Evolutionary conservation across 2,797 vertebrate species (phyloP).

Genomic region (Zalophus californianus): DNA sequence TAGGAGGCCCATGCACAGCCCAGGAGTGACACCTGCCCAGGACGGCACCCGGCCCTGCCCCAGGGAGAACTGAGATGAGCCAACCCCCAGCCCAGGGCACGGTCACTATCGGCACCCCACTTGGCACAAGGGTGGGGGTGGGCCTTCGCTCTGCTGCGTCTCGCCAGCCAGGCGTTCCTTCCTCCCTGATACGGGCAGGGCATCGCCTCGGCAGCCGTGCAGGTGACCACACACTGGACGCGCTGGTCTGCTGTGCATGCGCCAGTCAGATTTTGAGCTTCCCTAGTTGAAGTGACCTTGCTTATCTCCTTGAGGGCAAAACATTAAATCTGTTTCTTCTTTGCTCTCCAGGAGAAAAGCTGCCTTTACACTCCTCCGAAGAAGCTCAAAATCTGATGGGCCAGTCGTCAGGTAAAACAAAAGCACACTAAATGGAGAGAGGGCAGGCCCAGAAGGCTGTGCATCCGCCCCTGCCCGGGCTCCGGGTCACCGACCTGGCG

Average conservation of each 20-base stretch:
- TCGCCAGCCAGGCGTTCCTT: background rate
- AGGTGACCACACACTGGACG: background rate
- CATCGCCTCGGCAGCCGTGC: background rate
- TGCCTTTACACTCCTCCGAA: slow-evolving; percentile 93
- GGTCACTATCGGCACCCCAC: background rate
- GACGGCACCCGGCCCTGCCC: background rate
- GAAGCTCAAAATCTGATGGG: slow-evolving; percentile 94
- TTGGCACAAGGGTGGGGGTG: background rate
- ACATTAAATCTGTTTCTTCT: slow-evolving; percentile 91
- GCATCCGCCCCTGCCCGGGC: background rate
- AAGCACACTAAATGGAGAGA: background rate
- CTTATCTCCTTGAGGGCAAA: slow-evolving; percentile 92
- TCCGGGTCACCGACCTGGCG: background rate
- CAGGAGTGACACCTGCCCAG: background rate
- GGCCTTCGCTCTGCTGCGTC: background rate
- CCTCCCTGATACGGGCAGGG: background rate
- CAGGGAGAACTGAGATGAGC: background rate
- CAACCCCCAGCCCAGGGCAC: background rate
- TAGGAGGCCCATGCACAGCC: background rate
- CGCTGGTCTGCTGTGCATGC: slow-evolving; percentile 67
- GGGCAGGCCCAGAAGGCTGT: background rate
- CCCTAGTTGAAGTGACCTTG: slow-evolving; percentile 90
- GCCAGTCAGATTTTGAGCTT: slow-evolving; percentile 92
- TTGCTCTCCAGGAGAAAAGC: slow-evolving; percentile 94
- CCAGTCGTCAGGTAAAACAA: slow-evolving; percentile 91